Conservation (phyloP, 2,888 invertebrate genomes). For the Leucoma salicis region DNA sequence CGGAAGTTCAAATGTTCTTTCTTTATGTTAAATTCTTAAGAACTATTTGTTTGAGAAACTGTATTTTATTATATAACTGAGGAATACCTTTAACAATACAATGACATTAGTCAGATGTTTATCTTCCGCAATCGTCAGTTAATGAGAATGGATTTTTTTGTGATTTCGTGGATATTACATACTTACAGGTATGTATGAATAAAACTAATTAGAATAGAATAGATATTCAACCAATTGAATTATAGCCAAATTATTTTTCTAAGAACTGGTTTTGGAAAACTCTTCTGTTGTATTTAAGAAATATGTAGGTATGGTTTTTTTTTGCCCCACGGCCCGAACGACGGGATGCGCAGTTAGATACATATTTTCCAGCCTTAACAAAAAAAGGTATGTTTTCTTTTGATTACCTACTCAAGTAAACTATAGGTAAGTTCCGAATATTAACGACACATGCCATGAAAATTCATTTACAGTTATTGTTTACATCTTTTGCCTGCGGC, state of each 20-base stretch:
- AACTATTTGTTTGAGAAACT: not conserved
- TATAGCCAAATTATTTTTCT: not conserved
- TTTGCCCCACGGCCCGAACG: too few species aligned
- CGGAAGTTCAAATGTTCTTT: too few species aligned
- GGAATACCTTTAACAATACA: not conserved
- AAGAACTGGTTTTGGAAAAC: too few species aligned
- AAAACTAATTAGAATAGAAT: not conserved
- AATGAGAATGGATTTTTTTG: not conserved
- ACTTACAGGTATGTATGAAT: not conserved
- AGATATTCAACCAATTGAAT: not conserved
- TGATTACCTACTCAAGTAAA: too few species aligned
- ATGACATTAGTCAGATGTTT: slow-evolving; percentile 1
- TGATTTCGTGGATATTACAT: not conserved
- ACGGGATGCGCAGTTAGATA: too few species aligned
- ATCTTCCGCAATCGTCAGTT: slow-evolving; percentile 3
- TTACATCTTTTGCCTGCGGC: too few species aligned
- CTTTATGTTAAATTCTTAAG: too few species aligned
- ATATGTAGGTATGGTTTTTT: too few species aligned
- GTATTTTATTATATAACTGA: not conserved
- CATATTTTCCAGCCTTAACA: too few species aligned
- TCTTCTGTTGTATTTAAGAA: too few species aligned
- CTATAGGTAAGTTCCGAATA: not conserved
- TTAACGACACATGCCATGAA: not conserved
- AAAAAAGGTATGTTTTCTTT: too few species aligned
- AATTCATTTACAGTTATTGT: not conserved